Base-by-base conservation (phyloP, 2,797 vertebrate species). In the Rhabdomys pumilio region DNA sequence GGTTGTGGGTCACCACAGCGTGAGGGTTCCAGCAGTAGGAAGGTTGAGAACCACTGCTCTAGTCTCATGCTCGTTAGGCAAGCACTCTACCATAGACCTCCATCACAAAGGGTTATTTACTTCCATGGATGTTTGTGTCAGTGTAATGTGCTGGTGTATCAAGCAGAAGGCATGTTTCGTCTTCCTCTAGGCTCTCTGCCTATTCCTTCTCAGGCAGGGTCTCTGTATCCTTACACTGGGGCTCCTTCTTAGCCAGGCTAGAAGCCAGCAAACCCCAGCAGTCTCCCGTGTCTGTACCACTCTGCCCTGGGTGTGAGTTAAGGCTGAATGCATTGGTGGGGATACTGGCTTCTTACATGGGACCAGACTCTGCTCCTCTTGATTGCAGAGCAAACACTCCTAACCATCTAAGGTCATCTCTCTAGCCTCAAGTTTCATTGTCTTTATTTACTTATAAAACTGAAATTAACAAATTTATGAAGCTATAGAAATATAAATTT, bases 391-490 rank as follows among this genome's bases (percentile, higher is more conserved):
- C 8, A 44, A 31, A 38, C 57, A 61, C 81, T 83, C 38, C 10
- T 63, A 17, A 61, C 24, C 38, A 31, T 38, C 19, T 8, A 50
- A 6, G 31, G 26, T 19, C 15, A 20, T 44, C 26, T 44, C 53
- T 63, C 63, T 69, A 50, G 47, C 84, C 65, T 87, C 26, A 44
- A 53, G 47, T 34, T 69, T 38, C 20, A 10, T 31, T 20, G 38
- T 80, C 77, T 93, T 91, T 91, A 76, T 41, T 81, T 12, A 26
- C 57, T 89, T 95, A 55, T 91, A 85, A 93, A 55, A 77, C 26
- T 55, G 69, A 77, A 75, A 83, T 93, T 83, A 90, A 96, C 47
- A 93, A 50, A 26, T 65, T 63, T 47, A 38, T 65, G 91, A 77
- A 77, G 59, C 38, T 65, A 38, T 83, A 87, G 72, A 79, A 69